Evolutionary conservation across 2,888 invertebrate genomes (phyloP), one percentile per base, ranked within the genome.

Genomic region (Acleris cristana): DNA sequence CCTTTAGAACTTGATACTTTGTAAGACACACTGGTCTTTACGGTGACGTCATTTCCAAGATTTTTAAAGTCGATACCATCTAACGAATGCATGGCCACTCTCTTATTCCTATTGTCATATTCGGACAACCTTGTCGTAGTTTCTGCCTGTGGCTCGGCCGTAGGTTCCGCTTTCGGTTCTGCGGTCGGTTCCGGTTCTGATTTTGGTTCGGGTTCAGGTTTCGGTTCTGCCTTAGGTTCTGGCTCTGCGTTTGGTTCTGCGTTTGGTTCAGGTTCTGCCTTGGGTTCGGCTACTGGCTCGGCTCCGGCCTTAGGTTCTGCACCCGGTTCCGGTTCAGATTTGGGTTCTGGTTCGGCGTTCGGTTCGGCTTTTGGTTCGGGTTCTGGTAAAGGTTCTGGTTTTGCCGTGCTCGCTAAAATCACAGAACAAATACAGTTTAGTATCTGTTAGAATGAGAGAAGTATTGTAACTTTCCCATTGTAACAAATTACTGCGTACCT

Each of bases 1-100:
- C 92, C 92, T 86, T 91, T 91, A 64, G 92, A 90, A 71, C 88
- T 94, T 77, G 96, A 96, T 70, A 97, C 96, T 83, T 95, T 94
- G 83, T 95, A 97, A 0, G 96, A 96, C 3, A 97, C 95, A 79
- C 96, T 96, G 0, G 96, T 97, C 77, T 96, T 96, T 14, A 96
- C 96, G 0, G 95, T 95, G 30, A 96, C 95, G 51, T 95, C 96
- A 64, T 94, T 88, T 26, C 94, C 93, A 12, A 92, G 82, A 49
- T 91, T 88, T 69, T 89, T 90, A 45, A 93, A 90, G 70, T 91
- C 89, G 18, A 92, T 80, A 26, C 91, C 92, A 58, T 92, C 90
- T 4, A 88, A 63, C 0, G 90, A 85, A 74, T 92, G 92, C 80
- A 90, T 90, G 0, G 94, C 94, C 0, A 94, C 94, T 55, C 94